These are phyloP conservation scores for Corythaeola cristata DNA, from an alignment of 2,113 vertebrate species.

Conservation along the genomic window DNA sequence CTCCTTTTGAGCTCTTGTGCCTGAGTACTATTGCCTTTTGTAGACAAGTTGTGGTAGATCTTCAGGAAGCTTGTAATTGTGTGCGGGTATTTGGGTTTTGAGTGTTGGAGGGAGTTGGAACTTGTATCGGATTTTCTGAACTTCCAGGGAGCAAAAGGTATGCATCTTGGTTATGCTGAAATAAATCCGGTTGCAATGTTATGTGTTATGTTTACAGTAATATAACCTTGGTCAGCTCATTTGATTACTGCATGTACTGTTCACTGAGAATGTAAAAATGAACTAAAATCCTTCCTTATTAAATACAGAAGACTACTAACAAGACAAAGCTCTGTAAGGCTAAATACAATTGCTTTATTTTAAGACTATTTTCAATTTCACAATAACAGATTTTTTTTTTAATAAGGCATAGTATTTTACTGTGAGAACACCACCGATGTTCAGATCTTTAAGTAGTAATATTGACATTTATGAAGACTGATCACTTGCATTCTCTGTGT, in stretches of 20 bases:
- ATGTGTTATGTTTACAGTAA: background rate
- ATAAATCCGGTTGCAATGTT: background rate
- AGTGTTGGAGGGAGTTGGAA: background rate
- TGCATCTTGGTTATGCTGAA: background rate
- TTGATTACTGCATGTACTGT: background rate
- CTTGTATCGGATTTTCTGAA: background rate
- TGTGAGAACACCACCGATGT: rapidly evolving
- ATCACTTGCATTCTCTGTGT: background rate
- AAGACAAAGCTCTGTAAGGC: background rate
- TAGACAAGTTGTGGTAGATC: background rate
- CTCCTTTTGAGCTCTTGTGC: background rate
- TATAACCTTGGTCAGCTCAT: background rate
- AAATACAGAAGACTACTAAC: background rate
- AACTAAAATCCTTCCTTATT: background rate
- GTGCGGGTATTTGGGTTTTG: background rate
- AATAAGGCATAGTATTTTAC: background rate
- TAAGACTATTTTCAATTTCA: background rate
- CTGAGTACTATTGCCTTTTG: background rate
- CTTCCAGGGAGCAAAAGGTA: background rate
- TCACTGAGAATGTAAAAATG: background rate
- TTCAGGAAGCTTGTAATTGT: background rate
- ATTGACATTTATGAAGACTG: background rate
- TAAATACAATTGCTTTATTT: background rate
- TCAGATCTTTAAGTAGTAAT: background rate
- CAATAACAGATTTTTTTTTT: background rate